A percentile compares a stretch with the other conserved stretches of the same genome.
Evolutionary conservation across 2,797 vertebrate genomes (phyloP).

Genomic region (Hylomyscus alleni): DNA sequence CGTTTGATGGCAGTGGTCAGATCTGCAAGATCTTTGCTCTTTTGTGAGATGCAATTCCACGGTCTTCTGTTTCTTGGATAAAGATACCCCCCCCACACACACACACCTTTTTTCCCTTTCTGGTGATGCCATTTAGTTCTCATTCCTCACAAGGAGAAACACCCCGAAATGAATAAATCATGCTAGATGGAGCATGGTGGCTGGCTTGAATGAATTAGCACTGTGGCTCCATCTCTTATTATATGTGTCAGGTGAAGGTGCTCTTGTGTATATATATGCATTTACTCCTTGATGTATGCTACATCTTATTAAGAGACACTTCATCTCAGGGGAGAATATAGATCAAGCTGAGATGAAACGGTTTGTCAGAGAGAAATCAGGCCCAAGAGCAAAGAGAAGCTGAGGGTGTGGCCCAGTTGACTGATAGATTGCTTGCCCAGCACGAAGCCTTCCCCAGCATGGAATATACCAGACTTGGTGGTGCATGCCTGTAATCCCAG

Average conservation of each 20-base stretch:
- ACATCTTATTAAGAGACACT: conserved; percentile 33
- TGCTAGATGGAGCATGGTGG: background rate
- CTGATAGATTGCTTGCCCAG: background rate
- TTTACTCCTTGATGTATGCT: background rate
- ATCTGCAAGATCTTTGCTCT: background rate
- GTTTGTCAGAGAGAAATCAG: conserved; percentile 27
- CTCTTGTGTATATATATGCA: background rate
- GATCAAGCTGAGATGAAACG: conserved; percentile 43
- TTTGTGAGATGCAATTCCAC: background rate
- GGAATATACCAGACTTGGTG: background rate
- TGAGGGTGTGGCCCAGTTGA: background rate
- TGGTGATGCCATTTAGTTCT: background rate
- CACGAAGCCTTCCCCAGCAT: background rate
- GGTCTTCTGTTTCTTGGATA: background rate
- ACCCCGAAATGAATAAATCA: conserved; percentile 64
- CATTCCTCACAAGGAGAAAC: conserved; percentile 3
- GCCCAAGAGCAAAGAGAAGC: background rate
- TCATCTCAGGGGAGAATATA: conserved; percentile 31
- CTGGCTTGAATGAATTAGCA: background rate
- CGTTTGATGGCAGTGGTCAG: background rate
- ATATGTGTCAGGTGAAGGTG: background rate
- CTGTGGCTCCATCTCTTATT: background rate
- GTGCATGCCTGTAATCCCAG: background rate
- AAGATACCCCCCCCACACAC: too few species aligned
- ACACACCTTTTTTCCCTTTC: background rate